Evolutionary conservation across 2,888 invertebrate species (phyloP).

Genomic region (Eilema depressum): DNA sequence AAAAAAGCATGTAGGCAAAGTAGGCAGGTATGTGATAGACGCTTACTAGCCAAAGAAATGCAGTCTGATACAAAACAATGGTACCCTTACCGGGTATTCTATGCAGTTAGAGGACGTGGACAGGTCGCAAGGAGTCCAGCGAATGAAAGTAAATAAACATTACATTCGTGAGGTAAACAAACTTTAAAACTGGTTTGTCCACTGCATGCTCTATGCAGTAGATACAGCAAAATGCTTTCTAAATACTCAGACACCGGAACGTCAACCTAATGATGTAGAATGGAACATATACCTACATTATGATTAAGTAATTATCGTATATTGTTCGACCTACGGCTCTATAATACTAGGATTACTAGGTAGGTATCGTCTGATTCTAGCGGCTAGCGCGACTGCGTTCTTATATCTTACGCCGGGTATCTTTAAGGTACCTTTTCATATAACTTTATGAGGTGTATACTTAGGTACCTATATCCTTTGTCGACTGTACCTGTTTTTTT

Average conservation of each 20-base stretch:
- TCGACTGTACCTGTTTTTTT: too few species aligned
- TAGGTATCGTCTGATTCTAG: background rate
- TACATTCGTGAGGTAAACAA: conserved; percentile 80
- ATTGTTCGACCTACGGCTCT: background rate
- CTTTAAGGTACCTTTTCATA: too few species aligned
- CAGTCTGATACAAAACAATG: conserved; percentile 41
- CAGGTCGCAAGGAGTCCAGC: conserved; percentile 59
- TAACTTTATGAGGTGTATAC: too few species aligned
- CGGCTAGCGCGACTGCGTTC: background rate
- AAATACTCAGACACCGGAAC: conserved; percentile 49
- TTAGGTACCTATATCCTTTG: too few species aligned
- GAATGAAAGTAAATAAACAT: conserved; percentile 84
- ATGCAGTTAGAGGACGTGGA: conserved; percentile 55
- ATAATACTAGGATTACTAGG: background rate
- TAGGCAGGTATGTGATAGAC: too few species aligned
- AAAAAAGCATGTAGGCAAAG: too few species aligned
- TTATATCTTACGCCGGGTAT: background rate
- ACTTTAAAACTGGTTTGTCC: conserved; percentile 72
- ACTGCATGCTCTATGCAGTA: conserved; percentile 49
- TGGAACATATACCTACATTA: conserved; percentile 16
- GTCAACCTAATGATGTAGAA: conserved; percentile 42
- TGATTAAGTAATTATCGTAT: background rate
- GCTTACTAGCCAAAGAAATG: background rate
- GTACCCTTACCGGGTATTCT: conserved; percentile 42
- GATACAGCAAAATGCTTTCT: conserved; percentile 66